phyloP scores from a whole-genome alignment of 2,113 vertebrate species.

The Prionailurus bengalensis region DNA sequence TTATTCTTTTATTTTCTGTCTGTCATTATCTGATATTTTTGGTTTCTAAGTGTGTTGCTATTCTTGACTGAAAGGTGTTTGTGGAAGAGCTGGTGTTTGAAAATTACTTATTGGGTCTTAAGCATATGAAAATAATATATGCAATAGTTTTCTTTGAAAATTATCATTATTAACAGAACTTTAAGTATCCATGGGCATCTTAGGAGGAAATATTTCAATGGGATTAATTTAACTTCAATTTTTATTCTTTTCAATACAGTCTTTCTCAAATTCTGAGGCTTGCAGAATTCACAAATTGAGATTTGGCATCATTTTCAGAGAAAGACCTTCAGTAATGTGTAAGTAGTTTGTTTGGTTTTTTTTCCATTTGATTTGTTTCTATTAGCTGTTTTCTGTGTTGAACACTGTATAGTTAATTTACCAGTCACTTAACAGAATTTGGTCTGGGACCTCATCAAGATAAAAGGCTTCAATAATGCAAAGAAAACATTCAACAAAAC shows the following conservation, averaged over 20 bases:
- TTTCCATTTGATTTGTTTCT: conserved; percentile 60
- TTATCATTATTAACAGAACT: conserved; percentile 50
- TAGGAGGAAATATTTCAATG: conserved; percentile 13
- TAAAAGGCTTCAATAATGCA: too few species aligned
- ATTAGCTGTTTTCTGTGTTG: conserved; percentile 47
- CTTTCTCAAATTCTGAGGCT: conserved; percentile 61
- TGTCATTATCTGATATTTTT: neutral
- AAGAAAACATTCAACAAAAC: too few species aligned
- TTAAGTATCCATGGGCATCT: neutral
- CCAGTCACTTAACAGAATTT: conserved; percentile 55
- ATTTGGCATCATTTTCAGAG: conserved; percentile 63
- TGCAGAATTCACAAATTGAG: conserved; percentile 63
- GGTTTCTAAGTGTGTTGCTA: neutral
- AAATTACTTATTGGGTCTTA: conserved; percentile 44
- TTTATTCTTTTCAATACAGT: conserved; percentile 68
- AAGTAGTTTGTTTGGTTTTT: conserved; percentile 62
- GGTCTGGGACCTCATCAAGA: neutral
- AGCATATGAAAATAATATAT: conserved; percentile 25
- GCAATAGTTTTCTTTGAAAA: conserved; percentile 35
- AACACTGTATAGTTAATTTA: conserved; percentile 47
- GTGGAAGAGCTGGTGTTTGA: neutral
- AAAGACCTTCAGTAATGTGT: conserved; percentile 69
- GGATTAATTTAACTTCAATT: conserved; percentile 64
- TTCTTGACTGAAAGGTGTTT: conserved; percentile 49
- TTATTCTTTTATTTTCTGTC: neutral